Conservation (phyloP, 2,888 invertebrate species). For the Drosophila infuscata region DNA sequence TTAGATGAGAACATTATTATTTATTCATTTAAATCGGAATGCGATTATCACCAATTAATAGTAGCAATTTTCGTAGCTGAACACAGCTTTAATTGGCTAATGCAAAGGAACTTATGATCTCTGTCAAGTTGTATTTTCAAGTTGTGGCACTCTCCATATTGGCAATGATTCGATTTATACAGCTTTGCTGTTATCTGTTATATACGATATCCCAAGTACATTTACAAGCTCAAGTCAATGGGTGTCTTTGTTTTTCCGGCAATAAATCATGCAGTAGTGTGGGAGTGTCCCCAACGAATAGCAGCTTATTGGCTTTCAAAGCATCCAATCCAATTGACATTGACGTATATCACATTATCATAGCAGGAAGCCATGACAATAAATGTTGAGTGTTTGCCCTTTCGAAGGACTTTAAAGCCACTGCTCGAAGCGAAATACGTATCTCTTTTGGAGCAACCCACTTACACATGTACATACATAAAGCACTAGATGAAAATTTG, state of each 20-base stretch:
- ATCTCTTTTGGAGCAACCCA: constrained; percentile 22
- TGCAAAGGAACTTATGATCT: constrained; percentile 15
- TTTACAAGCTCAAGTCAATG: constrained; percentile 61
- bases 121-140: constrained; percentile 35
- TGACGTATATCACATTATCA: constrained; percentile 80
- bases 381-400: constrained; percentile 59
- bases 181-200: constrained; percentile 50
- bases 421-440: constrained; percentile 22
- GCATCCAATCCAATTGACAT: constrained; percentile 79
- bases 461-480: constrained; percentile 10
- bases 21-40: not conserved
- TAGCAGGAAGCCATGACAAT: constrained; percentile 74
- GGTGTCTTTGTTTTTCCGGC: constrained; percentile 72
- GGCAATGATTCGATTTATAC: constrained; percentile 59
- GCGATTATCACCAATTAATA: constrained; percentile 11
- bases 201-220: constrained; percentile 48
- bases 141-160: constrained; percentile 41
- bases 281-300: constrained; percentile 70
- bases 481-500: constrained; percentile 16
- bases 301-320: constrained; percentile 77
- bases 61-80: not conserved
- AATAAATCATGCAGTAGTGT: constrained; percentile 68
- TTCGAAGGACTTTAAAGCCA: constrained; percentile 61
- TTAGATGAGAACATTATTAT: not conserved
- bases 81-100: constrained; percentile 21